These are phyloP conservation scores for Cephus sareptanus DNA, from an alignment of 2,888 invertebrate genomes.

Conservation along the genomic window DNA sequence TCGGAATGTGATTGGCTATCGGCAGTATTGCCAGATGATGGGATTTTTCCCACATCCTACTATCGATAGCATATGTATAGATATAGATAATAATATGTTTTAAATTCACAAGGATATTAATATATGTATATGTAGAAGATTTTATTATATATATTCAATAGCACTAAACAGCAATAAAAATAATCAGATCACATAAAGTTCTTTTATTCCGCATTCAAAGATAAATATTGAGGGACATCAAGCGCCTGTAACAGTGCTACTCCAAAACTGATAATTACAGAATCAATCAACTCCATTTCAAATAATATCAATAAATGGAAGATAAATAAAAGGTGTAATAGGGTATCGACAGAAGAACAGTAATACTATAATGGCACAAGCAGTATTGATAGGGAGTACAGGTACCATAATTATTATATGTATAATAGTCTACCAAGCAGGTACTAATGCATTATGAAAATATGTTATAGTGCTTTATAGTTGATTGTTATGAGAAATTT, in stretches of 20 bases:
- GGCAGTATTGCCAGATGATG: too few relatives aligned
- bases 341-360: not conserved
- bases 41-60: too few relatives aligned
- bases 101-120: not conserved
- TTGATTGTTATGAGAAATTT: not conserved
- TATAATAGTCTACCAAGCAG: not conserved
- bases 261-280: not conserved
- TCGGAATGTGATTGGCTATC: too few relatives aligned
- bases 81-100: not conserved
- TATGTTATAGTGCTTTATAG: not conserved
- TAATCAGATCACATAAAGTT: not conserved
- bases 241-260: not conserved
- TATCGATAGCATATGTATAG: too few relatives aligned
- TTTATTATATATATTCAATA: not conserved
- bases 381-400: not conserved
- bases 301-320: not conserved
- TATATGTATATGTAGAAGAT: not conserved
- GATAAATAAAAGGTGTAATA: not conserved
- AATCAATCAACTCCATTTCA: not conserved
- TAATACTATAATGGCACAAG: not conserved
- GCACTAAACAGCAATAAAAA: not conserved
- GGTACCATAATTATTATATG: not conserved
- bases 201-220: not conserved
- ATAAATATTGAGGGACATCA: not conserved
- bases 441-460: not conserved